Evolutionary conservation across 2,888 invertebrate genomes (phyloP), one percentile per base, ranked within the genome.

Genomic region (Phania funesta): DNA sequence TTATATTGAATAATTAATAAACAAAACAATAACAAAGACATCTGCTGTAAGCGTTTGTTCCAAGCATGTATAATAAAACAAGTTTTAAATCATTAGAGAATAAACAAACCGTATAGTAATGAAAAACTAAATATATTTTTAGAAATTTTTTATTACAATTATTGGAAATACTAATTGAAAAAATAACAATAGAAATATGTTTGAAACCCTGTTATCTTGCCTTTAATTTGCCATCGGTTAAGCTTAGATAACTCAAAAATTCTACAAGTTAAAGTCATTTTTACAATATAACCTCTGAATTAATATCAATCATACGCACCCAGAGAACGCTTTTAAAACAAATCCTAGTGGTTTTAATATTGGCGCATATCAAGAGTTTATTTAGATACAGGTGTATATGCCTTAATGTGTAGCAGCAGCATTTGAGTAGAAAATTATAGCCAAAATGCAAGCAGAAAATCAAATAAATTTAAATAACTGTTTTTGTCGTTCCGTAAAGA

Each of bases 291-390:
- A 29, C 6, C 46, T 20, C 13, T 46, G 29, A 20, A 46, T 62
- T 46, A 62, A 62, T 62, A 62, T 46, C 22, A 62, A 46, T 62
- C 46, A 62, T 62, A 62, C 62, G 62, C 46, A 41, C 2, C 26
- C 29, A 58, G 20, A 22, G 0, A 35, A 11, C 1, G 2, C 3
- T 13, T 35, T 35, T n/a, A 16, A 24, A n/a, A 20, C 16, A 4
- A 50, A 16, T 29, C 1, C n/a, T n/a, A n/a, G n/a, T n/a, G n/a
- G n/a, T n/a, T n/a, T n/a, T n/a, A n/a, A n/a, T n/a, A n/a, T n/a
- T n/a, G n/a, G n/a, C n/a, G n/a, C n/a, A n/a, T n/a, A n/a, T n/a
- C n/a, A n/a, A n/a, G n/a, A n/a, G n/a, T n/a, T n/a, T n/a, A n/a
- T n/a, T n/a, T n/a, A 58, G 24, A 22, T 38, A 32, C 18, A 58